These are phyloP conservation scores for Liposcelis brunnea DNA, from an alignment of 2,888 invertebrate species.

Conservation along the genomic window DNA sequence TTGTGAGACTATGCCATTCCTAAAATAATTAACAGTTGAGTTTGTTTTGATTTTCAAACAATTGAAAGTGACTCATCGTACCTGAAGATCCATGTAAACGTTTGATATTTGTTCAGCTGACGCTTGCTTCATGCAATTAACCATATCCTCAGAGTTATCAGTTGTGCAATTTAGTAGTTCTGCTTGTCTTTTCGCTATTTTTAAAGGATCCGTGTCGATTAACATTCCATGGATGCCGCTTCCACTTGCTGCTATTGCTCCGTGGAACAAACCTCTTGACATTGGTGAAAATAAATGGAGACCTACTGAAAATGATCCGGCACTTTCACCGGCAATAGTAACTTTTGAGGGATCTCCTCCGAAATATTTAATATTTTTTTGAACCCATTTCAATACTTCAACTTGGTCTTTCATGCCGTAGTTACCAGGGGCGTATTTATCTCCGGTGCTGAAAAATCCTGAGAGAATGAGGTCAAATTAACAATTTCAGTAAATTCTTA, in stretches of 20 bases:
- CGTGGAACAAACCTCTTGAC: no score
- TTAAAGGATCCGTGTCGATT: conserved; percentile 33
- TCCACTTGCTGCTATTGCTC: no score
- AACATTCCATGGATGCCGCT: conserved; percentile 24
- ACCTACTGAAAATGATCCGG: conserved; percentile 13
- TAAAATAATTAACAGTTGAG: no score
- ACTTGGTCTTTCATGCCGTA: conserved; percentile 14
- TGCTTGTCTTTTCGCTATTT: conserved; percentile 45
- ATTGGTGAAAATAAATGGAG: conserved; percentile 11
- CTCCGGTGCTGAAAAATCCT: conserved; percentile 14
- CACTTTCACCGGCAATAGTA: conserved; percentile 15
- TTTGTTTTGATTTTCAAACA: no score
- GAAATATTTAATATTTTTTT: conserved; percentile 12
- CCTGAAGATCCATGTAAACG: no score
- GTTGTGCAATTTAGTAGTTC: conserved; percentile 36
- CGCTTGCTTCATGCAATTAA: conserved; percentile 40
- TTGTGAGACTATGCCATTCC: no score
- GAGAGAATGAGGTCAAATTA: no score
- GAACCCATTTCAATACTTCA: conserved; percentile 13
- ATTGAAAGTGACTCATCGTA: no score
- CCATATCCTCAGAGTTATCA: conserved; percentile 32
- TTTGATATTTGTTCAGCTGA: no score
- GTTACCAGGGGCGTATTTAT: conserved; percentile 13
- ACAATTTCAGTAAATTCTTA: no score
- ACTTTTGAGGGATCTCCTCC: conserved; percentile 14